phyloP scores from a whole-genome alignment of 2,113 vertebrate species.

The Apus apus region DNA sequence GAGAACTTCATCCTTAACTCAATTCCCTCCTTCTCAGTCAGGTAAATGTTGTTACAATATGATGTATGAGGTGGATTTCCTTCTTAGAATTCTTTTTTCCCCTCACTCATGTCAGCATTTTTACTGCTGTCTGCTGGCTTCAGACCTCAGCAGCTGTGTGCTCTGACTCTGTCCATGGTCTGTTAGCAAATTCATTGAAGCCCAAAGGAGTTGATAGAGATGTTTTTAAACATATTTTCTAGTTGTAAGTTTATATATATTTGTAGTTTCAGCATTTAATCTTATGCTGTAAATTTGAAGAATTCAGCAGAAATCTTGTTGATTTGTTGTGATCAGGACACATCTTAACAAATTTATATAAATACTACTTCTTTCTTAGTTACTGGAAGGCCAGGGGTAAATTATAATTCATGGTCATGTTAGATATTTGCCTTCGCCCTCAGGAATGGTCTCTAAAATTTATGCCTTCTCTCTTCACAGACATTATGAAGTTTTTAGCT shows the following conservation, averaged over 20 bases:
- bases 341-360: background rate
- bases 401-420: background rate
- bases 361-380: background rate
- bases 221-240: background rate
- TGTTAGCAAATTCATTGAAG: background rate
- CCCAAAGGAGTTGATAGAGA: background rate
- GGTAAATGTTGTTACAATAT: conserved; percentile 71
- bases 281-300: background rate
- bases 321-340: background rate
- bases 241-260: background rate
- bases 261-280: background rate
- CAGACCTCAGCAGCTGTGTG: background rate
- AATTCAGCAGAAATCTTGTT: background rate
- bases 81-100: background rate
- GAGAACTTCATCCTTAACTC: conserved; percentile 91
- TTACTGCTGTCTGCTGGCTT: background rate
- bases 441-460: background rate
- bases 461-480: background rate
- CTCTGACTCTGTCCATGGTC: background rate
- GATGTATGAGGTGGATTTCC: background rate
- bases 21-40: conserved; percentile 92
- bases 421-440: background rate
- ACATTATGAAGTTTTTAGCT: background rate
- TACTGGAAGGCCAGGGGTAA: background rate
- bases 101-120: background rate